phyloP scores from a whole-genome alignment of 2,113 vertebrate species.

The Nesogale talazaci region DNA sequence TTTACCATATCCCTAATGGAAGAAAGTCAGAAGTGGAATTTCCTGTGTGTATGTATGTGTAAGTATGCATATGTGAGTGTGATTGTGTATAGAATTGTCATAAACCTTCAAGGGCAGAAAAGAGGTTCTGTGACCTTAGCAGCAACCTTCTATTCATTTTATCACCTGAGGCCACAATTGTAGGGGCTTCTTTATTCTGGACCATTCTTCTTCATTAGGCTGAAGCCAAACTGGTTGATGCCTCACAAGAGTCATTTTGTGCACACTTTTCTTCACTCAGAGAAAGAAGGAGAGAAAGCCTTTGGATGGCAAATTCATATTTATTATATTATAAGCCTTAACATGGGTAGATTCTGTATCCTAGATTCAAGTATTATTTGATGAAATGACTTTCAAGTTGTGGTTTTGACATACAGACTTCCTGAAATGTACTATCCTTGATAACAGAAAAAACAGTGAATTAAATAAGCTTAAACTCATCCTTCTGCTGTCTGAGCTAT shows the following conservation, averaged over 20 bases:
- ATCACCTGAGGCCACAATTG: not conserved
- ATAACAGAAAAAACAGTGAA: slow-evolving; percentile 46
- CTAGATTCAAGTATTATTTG: slow-evolving; percentile 9
- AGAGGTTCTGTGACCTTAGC: not conserved
- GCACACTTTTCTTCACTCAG: not conserved
- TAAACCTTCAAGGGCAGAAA: not conserved
- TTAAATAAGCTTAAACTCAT: slow-evolving; percentile 63
- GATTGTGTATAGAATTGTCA: not conserved
- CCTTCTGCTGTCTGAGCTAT: slow-evolving; percentile 44
- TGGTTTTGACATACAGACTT: slow-evolving; percentile 27
- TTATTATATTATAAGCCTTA: slow-evolving; percentile 39
- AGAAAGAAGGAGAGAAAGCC: slow-evolving; percentile 27
- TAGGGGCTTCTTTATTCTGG: not conserved
- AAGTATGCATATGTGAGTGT: not conserved
- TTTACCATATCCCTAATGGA: not conserved
- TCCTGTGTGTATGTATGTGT: not conserved
- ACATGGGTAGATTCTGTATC: not conserved
- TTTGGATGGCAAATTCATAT: not conserved
- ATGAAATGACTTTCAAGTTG: slow-evolving; percentile 28
- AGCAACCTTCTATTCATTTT: not conserved
- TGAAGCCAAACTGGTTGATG: not conserved
- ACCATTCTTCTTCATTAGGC: too few relatives aligned
- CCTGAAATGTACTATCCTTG: slow-evolving; percentile 21
- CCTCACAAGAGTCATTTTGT: not conserved
- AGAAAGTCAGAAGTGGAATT: not conserved